Conservation (phyloP, 2,113 vertebrate genomes). For the Antigone vipio region DNA sequence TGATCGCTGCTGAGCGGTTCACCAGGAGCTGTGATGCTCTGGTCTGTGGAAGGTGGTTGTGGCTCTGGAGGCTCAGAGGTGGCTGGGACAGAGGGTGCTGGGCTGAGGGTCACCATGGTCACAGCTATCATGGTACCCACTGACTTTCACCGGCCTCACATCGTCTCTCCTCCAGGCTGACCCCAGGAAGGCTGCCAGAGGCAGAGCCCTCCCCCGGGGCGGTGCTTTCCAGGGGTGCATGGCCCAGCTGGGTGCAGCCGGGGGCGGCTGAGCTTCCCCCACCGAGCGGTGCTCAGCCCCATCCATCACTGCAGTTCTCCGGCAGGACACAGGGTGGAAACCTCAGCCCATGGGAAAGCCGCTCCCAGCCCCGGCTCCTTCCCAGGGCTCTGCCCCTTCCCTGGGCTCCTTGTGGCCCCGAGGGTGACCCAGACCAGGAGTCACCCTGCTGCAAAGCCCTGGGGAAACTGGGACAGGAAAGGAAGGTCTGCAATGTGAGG, state of each 20-base stretch:
- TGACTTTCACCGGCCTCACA: neutral
- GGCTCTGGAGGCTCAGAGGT: neutral
- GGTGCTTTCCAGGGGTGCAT: neutral
- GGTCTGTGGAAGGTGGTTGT: neutral
- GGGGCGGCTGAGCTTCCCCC: neutral
- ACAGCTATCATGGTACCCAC: accelerated
- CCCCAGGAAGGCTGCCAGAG: neutral
- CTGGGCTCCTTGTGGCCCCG: no score
- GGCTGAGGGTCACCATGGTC: neutral
- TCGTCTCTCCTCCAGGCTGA: accelerated
- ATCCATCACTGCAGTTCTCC: neutral
- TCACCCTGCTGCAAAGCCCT: no score
- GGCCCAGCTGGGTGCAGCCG: neutral
- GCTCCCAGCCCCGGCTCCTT: neutral
- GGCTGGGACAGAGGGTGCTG: neutral
- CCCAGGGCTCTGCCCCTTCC: no score
- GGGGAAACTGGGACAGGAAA: neutral
- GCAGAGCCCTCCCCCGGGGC: neutral
- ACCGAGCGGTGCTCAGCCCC: neutral
- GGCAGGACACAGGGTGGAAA: conserved; percentile 17
- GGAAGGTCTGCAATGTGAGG: no score
- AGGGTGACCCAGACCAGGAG: accelerated
- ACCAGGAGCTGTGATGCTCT: neutral
- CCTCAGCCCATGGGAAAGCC: neutral
- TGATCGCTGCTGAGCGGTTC: neutral